These are phyloP conservation scores for Poeciliopsis infans DNA, from an alignment of 2,797 vertebrate species.

Conservation along the genomic window DNA sequence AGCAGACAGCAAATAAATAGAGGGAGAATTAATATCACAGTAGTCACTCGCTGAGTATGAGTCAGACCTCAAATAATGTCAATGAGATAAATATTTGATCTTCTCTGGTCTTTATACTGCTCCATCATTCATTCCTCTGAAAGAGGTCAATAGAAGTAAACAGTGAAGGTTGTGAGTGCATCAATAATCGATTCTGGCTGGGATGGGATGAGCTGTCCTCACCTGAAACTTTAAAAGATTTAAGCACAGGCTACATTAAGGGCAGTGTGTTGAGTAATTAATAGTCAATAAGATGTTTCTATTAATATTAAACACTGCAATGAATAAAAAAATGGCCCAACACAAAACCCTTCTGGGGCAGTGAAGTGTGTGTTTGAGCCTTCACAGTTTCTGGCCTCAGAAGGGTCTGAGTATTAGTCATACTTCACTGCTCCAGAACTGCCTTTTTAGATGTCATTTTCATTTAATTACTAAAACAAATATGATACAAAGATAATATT, in stretches of 20 bases:
- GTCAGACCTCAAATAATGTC: conserved; percentile 36
- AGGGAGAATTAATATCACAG: conserved; percentile 56
- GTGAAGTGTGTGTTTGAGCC: neutral
- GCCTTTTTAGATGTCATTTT: neutral
- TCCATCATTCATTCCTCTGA: neutral
- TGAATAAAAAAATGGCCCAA: neutral
- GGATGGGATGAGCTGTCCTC: neutral
- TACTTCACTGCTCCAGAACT: neutral
- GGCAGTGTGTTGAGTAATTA: neutral
- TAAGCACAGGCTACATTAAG: neutral
- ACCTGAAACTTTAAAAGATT: neutral
- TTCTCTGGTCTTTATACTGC: conserved; percentile 25
- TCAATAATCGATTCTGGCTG: conserved; percentile 3
- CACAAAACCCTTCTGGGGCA: neutral
- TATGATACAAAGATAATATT: neutral
- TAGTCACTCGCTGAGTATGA: conserved; percentile 46
- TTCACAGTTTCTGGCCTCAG: neutral
- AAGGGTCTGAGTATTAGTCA: neutral
- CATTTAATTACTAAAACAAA: neutral
- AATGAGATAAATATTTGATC: conserved; percentile 54
- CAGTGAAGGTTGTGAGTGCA: conserved; percentile 2
- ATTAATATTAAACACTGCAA: neutral
- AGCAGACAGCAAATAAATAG: conserved; percentile 52
- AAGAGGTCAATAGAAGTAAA: conserved; percentile 20
- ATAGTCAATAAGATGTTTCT: neutral